These are phyloP conservation scores for Athalia rosae DNA, from an alignment of 2,888 invertebrate species.

Conservation along the genomic window DNA sequence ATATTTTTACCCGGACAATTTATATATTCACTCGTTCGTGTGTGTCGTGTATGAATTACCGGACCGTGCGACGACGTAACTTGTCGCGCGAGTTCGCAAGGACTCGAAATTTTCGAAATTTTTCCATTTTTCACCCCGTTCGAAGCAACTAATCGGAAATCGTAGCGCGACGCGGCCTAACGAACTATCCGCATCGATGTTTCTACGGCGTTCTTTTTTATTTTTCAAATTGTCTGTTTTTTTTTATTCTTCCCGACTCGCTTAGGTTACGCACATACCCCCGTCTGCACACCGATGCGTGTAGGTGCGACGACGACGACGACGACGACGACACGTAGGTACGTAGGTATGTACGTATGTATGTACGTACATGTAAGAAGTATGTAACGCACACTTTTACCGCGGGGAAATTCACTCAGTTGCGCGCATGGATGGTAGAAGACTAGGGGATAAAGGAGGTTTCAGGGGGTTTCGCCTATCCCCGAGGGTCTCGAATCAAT, in stretches of 20 bases:
- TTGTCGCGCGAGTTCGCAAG: no score
- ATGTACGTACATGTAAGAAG: background rate
- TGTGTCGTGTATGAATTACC: no score
- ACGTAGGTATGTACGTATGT: background rate
- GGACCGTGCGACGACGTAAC: no score
- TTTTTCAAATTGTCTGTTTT: background rate
- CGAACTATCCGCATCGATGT: background rate
- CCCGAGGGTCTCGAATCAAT: constrained; percentile 64
- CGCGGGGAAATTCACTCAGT: constrained; percentile 32
- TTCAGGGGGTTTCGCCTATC: constrained; percentile 28
- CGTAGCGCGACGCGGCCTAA: background rate
- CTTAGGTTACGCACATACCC: background rate
- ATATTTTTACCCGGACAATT: no score
- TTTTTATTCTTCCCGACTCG: background rate
- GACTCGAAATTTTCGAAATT: no score
- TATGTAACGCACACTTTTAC: background rate
- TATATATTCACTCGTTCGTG: no score
- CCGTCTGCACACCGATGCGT: background rate
- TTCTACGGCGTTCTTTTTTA: background rate
- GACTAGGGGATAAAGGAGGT: background rate
- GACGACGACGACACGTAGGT: no score
- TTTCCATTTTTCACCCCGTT: no score
- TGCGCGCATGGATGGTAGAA: constrained; percentile 1
- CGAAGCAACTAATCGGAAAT: no score
- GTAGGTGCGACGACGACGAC: no score